Evolutionary conservation across 2,113 vertebrate genomes (phyloP), one percentile per base, ranked within the genome.

Genomic region (Podarcis muralis): DNA sequence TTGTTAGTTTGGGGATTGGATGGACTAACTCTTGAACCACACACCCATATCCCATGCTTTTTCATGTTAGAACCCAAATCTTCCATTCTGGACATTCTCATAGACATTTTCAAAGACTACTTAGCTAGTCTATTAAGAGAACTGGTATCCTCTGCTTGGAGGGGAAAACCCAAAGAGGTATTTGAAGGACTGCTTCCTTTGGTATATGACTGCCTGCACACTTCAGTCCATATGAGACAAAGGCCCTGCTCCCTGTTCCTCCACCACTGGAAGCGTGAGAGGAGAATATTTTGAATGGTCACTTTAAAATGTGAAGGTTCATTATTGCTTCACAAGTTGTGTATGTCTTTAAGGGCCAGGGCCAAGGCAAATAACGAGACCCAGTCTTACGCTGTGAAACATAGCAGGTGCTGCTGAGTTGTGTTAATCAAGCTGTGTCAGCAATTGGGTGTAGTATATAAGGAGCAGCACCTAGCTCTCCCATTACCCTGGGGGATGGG

Each of bases 31-130:
- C n/a, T 65, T 62, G 59, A 81, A 37, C 66, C 68, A 72, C 18
- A 57, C 8, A 89, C 43, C 83, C 94, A 0, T 93, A 94, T 95
- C 78, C 82, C 89, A 92, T 92, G 62, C 79, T 16, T 77, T 91
- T 5, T 83, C 81, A 87, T 88, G 90, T 96, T 94, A 95, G 91
- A 96, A 96, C 93, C 86, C 86, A 97, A 97, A 96, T 93, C 95
- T 94, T 90, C 79, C 87, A 79, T 91, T 92, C 95, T 97, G 96
- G 96, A 96, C 66, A 96, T 96, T 97, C 97, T 97, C 96, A 96
- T 94, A 97, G 95, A 90, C 93, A 92, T 96, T 72, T 0, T 94
- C 80, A 95, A 96, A 96, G 95, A 97, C 69, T 9, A 9, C 53
- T 72, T 25, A 74, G 48, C 6, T 57, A 32, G n/a, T 2, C 77